phyloP scores from a whole-genome alignment of 53 echinoderm and acorn worm species.

The Crossaster papposus region DNA sequence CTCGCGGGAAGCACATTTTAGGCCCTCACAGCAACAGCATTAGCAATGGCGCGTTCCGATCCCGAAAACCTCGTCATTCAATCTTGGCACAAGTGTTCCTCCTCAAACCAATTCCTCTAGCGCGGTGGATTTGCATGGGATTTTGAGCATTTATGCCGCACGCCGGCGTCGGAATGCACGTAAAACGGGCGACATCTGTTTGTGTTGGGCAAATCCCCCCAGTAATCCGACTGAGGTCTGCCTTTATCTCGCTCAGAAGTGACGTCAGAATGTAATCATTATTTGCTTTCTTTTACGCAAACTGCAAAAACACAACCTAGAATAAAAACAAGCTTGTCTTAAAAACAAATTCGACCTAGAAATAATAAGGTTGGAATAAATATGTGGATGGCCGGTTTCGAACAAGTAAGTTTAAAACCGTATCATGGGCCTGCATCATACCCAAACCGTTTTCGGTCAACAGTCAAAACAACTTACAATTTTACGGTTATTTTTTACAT shows the following conservation, averaged over 20 bases:
- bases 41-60: constrained; percentile 11
- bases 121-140: background rate
- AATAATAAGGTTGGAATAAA: no score
- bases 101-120: constrained; percentile 8
- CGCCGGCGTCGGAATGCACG: background rate
- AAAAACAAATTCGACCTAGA: background rate
- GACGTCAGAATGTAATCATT: constrained; percentile 14
- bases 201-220: constrained; percentile 1
- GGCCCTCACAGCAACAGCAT: background rate
- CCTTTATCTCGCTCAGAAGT: background rate
- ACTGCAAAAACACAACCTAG: background rate
- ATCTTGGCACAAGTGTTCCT: constrained; percentile 29
- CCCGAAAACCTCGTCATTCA: constrained; percentile 10
- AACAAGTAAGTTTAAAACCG: no score
- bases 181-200: constrained; percentile 6
- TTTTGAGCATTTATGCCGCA: background rate
- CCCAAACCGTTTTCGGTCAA: no score
- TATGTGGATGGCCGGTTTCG: no score
- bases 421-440: no score
- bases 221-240: constrained; percentile 20
- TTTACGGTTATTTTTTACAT: no score
- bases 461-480: no score
- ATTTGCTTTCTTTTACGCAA: background rate
- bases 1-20: background rate
- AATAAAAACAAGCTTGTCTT: background rate